Evolutionary conservation across 2,113 vertebrate genomes (phyloP).

Genomic region (Amblyopsis rosae): DNA sequence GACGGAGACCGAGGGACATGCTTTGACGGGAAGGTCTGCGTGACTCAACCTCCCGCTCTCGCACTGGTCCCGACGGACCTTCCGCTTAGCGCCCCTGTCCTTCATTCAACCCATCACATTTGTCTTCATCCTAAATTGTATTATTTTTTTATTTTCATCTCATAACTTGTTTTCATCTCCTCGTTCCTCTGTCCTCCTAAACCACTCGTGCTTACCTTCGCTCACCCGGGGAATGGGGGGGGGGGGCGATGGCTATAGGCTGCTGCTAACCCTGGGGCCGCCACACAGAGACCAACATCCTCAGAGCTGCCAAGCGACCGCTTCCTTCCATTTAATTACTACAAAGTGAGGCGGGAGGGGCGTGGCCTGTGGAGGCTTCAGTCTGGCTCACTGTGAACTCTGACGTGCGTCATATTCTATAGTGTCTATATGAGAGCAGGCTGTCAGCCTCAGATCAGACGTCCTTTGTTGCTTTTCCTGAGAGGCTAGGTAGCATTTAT

Average conservation of each 20-base stretch:
- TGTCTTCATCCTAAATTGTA: neutral
- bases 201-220: neutral
- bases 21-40: conserved; percentile 20
- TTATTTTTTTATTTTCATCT: neutral
- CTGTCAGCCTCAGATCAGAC: too few species aligned
- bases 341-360: too few species aligned
- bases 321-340: too few species aligned
- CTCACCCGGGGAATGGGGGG: neutral
- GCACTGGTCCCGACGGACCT: neutral
- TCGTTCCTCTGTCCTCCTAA: neutral
- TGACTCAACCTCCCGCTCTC: neutral
- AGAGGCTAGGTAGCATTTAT: neutral
- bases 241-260: too few species aligned
- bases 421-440: too few species aligned
- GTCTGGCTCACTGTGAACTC: too few species aligned
- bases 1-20: neutral
- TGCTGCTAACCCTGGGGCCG: too few species aligned
- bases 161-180: neutral
- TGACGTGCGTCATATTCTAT: too few species aligned
- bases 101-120: neutral
- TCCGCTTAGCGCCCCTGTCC: neutral
- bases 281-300: too few species aligned
- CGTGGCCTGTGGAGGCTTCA: too few species aligned
- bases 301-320: too few species aligned
- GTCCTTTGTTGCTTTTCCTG: too few species aligned